phyloP scores from a whole-genome alignment of 2,113 vertebrate genomes.

The Tupaia tana region DNA sequence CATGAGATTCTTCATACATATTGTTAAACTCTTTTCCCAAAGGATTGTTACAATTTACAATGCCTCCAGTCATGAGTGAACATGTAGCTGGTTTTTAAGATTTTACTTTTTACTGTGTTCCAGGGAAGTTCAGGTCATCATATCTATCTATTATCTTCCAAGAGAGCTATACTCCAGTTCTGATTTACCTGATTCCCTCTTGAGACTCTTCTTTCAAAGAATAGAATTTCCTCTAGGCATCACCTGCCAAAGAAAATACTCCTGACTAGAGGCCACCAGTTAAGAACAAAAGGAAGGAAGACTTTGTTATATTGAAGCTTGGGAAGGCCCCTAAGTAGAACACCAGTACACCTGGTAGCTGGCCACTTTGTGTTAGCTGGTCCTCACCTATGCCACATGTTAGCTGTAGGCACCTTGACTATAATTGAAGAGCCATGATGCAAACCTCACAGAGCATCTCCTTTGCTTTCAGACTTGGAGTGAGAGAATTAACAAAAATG shows the following conservation, averaged over 20 bases:
- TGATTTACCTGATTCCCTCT: slow-evolving; percentile 65
- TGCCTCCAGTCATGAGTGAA: slow-evolving; percentile 51
- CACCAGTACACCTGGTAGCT: neutral
- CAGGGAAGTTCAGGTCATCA: slow-evolving; percentile 63
- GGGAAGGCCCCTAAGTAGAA: neutral
- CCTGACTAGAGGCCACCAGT: slow-evolving; percentile 50
- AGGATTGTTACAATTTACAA: slow-evolving; percentile 55
- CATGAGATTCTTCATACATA: slow-evolving; percentile 37
- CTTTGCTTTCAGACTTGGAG: slow-evolving; percentile 31
- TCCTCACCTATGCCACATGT: neutral
- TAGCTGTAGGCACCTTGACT: neutral
- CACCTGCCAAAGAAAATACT: slow-evolving; percentile 61
- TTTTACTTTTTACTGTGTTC: slow-evolving; percentile 65
- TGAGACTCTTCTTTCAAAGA: slow-evolving; percentile 67
- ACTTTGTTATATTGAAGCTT: neutral
- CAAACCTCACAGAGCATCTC: neutral
- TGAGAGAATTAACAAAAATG: slow-evolving; percentile 22
- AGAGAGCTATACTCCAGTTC: slow-evolving; percentile 5
- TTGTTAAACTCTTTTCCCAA: slow-evolving; percentile 54
- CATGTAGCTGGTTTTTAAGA: slow-evolving; percentile 61
- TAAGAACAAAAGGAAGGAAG: slow-evolving; percentile 4
- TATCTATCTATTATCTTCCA: slow-evolving; percentile 28
- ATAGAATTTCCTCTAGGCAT: slow-evolving; percentile 58
- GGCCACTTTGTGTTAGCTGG: neutral
- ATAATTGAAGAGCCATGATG: neutral